Evolutionary conservation across 2,113 vertebrate species (phyloP).

Genomic region (Phainopepla nitens): DNA sequence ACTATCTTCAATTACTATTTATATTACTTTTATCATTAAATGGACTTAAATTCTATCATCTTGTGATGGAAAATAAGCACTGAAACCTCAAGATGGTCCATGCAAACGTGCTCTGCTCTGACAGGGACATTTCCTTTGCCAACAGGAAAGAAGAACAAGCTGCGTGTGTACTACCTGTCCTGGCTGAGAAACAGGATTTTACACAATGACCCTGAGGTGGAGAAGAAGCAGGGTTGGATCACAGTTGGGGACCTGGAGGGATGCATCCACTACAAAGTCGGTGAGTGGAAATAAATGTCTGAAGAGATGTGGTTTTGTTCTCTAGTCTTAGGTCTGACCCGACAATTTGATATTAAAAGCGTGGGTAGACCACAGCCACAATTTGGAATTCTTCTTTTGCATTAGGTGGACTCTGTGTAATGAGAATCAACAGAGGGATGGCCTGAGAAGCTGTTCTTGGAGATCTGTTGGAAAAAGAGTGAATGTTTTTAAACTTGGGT

Average conservation of each 20-base stretch:
- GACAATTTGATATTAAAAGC: neutral
- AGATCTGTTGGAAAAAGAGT: neutral
- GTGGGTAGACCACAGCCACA: neutral
- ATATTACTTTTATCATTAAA: neutral
- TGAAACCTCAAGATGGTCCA: neutral
- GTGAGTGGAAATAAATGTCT: conserved; percentile 68
- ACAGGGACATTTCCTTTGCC: neutral
- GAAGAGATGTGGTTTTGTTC: neutral
- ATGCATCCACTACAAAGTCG: conserved; percentile 99
- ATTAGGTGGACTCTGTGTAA: neutral
- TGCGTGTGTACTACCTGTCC: conserved; percentile 97
- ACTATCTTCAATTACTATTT: neutral
- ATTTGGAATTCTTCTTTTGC: neutral
- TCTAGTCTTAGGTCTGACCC: neutral
- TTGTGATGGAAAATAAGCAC: neutral
- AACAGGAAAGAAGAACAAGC: conserved; percentile 94
- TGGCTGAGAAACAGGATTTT: conserved; percentile 97
- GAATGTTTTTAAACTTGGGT: neutral
- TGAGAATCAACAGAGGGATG: neutral
- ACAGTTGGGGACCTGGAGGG: conserved; percentile 96
- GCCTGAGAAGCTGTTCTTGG: neutral
- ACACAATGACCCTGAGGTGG: conserved; percentile 98
- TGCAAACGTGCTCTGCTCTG: neutral
- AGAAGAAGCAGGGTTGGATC: conserved; percentile 99
- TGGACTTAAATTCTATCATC: neutral